phyloP scores from a whole-genome alignment of 2,888 invertebrate species.

The Clanis bilineata region DNA sequence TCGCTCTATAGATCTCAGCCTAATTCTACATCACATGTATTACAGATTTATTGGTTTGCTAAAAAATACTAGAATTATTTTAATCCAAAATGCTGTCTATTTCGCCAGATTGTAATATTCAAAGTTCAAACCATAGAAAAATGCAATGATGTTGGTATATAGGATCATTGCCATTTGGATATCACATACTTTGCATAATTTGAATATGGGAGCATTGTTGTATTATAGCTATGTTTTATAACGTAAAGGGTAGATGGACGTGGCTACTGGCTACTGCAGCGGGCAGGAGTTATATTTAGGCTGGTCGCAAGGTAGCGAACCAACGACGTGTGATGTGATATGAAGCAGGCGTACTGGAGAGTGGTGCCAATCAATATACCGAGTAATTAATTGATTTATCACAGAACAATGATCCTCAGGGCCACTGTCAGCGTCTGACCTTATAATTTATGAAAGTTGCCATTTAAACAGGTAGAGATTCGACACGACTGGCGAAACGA shows the following conservation, averaged over 20 bases:
- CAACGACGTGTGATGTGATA: constrained; percentile 58
- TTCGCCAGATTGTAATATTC: no score
- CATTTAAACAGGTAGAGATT: constrained; percentile 41
- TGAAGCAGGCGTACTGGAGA: constrained; percentile 54
- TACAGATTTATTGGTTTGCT: no score
- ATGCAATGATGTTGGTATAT: no score
- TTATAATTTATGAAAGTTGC: constrained; percentile 47
- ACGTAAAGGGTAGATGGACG: neutral
- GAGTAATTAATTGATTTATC: constrained; percentile 57
- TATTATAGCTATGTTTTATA: neutral
- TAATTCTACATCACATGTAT: no score
- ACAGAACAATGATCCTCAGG: constrained; percentile 52
- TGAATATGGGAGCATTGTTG: no score
- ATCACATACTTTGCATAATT: no score
- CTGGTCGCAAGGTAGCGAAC: constrained; percentile 32
- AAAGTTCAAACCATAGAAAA: no score
- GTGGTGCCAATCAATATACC: constrained; percentile 57
- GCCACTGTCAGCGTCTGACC: constrained; percentile 55
- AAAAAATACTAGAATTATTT: no score
- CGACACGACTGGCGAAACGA: constrained; percentile 24
- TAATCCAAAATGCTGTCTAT: no score
- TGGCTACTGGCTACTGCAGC: neutral
- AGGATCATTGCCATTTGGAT: no score
- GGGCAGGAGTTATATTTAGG: constrained; percentile 59
- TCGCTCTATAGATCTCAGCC: no score